Percentiles rank a stretch among this genome's conserved stretches.
Evolutionary conservation across 2,113 vertebrate genomes (phyloP).

Genomic region (Sitta europaea): DNA sequence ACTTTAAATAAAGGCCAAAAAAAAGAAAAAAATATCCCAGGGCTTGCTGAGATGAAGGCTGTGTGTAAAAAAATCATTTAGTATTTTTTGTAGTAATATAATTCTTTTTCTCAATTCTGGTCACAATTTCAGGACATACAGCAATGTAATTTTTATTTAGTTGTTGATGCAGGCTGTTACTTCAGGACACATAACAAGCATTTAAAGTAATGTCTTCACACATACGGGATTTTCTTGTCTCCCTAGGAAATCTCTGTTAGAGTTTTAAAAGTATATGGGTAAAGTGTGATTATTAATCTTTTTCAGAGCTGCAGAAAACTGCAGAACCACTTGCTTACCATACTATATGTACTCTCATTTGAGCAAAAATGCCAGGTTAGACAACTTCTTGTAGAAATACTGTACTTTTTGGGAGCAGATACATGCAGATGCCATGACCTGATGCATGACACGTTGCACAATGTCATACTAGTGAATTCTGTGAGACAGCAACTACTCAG

Average conservation of each 20-base stretch:
- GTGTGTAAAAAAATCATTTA: neutral
- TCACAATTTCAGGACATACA: neutral
- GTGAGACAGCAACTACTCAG: neutral
- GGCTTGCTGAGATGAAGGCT: neutral
- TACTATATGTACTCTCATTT: neutral
- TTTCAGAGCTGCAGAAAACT: neutral
- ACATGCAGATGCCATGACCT: neutral
- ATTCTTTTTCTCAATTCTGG: neutral
- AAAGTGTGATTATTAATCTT: neutral
- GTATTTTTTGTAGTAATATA: neutral
- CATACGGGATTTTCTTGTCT: rapidly evolving
- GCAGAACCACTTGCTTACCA: neutral
- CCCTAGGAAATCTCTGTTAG: neutral
- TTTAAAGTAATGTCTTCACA: rapidly evolving
- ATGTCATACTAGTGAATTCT: neutral
- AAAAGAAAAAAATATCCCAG: neutral
- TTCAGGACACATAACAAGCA: neutral
- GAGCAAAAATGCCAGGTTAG: neutral
- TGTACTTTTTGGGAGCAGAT: neutral
- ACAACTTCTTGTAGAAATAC: neutral
- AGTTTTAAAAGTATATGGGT: neutral
- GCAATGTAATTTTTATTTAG: neutral
- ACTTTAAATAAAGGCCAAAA: neutral
- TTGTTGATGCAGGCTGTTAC: neutral
- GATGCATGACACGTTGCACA: neutral